Conservation (phyloP, 2,888 invertebrate species). For the Mellilla xanthometata region DNA sequence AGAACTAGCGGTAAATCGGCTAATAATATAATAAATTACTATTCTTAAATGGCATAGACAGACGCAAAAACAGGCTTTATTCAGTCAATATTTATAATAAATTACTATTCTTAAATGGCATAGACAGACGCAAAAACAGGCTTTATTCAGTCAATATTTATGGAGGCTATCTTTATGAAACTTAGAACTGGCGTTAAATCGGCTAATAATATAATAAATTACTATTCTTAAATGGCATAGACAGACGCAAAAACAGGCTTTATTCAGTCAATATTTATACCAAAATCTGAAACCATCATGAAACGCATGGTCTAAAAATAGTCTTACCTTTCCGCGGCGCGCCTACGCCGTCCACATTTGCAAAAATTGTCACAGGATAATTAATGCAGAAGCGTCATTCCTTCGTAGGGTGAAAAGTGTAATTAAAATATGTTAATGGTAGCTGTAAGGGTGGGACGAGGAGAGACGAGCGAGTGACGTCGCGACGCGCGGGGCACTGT, state of each 20-base stretch:
- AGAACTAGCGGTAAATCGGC: no score
- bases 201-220: no score
- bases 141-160: no score
- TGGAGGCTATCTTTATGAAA: no score
- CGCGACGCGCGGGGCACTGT: conserved; percentile 72
- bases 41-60: no score
- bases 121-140: no score
- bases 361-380: conserved; percentile 18
- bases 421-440: conserved; percentile 21
- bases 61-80: no score
- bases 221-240: conserved; percentile 1
- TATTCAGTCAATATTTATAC: conserved; percentile 12
- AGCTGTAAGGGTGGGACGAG: conserved; percentile 1
- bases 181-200: not conserved
- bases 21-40: no score
- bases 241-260: conserved; percentile 2
- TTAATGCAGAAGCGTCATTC: conserved; percentile 22
- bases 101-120: no score
- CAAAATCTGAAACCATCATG: not conserved
- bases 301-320: conserved; percentile 18
- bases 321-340: conserved; percentile 12
- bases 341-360: conserved; percentile 19
- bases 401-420: conserved; percentile 13
- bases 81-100: no score
- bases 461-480: conserved; percentile 31